Percentiles rank a stretch among this genome's conserved stretches.
These are phyloP conservation scores for Pristionchus maxplancki DNA, from an alignment of 2,888 invertebrate species.

Conservation along the genomic window DNA sequence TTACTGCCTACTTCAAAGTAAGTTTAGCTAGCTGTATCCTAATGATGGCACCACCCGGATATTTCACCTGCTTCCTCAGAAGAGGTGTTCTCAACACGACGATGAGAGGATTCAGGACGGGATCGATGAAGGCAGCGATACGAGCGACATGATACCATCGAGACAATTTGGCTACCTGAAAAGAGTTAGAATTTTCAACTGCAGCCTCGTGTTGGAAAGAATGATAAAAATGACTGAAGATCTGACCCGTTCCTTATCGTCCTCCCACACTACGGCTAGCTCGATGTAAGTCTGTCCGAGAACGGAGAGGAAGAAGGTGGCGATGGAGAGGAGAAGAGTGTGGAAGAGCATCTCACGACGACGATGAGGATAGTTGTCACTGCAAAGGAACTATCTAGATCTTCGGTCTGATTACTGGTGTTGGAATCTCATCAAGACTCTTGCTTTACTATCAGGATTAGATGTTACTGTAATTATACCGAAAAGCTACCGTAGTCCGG, in stretches of 20 bases:
- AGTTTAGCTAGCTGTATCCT: neutral
- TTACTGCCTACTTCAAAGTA: neutral
- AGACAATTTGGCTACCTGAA: constrained; percentile 44
- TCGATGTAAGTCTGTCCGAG: constrained; percentile 75
- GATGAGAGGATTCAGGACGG: constrained; percentile 74
- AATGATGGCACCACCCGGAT: neutral
- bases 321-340: constrained; percentile 73
- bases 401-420: neutral
- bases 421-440: too few species aligned
- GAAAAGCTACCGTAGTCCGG: constrained; percentile 58
- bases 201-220: neutral
- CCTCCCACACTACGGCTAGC: constrained; percentile 76
- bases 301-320: constrained; percentile 61
- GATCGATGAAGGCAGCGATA: constrained; percentile 74
- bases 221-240: too few species aligned
- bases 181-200: neutral
- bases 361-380: constrained; percentile 72
- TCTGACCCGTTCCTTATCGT: constrained; percentile 65
- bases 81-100: constrained; percentile 74
- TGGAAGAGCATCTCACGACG: constrained; percentile 75
- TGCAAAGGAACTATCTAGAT: constrained; percentile 50
- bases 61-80: constrained; percentile 66
- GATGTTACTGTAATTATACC: too few species aligned
- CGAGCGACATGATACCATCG: constrained; percentile 67
- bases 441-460: too few species aligned